A percentile compares a stretch with the other conserved stretches of the same genome.
These are phyloP conservation scores for Circaetus gallicus DNA, from an alignment of 2,113 vertebrate genomes.

Conservation along the genomic window DNA sequence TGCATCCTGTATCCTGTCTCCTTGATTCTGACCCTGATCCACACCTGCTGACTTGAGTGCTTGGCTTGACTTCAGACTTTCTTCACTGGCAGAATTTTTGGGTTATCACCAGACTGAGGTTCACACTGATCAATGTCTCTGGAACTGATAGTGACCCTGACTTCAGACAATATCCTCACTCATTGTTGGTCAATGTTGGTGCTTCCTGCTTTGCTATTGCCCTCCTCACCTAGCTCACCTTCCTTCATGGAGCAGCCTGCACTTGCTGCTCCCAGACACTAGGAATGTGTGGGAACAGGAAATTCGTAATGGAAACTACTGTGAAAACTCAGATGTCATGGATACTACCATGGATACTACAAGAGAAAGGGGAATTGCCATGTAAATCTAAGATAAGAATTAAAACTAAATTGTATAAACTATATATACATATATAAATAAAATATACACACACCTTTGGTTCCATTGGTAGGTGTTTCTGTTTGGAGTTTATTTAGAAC, in stretches of 20 bases:
- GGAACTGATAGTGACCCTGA: background rate
- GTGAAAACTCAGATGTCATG: background rate
- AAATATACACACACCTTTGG: background rate
- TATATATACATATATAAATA: background rate
- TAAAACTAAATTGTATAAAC: background rate
- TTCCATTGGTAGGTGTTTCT: background rate
- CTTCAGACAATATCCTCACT: background rate
- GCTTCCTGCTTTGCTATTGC: background rate
- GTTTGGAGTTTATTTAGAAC: background rate
- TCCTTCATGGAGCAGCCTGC: background rate
- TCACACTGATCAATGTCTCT: background rate
- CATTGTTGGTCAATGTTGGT: background rate
- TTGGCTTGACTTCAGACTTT: background rate
- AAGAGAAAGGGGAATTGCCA: background rate
- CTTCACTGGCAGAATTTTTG: background rate
- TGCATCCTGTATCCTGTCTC: background rate
- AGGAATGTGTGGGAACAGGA: background rate
- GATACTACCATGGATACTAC: background rate
- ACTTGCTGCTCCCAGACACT: background rate
- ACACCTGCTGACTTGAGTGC: background rate
- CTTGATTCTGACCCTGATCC: background rate
- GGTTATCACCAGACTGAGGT: background rate
- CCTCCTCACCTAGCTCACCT: background rate
- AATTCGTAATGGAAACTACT: background rate
- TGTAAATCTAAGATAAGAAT: background rate